Evolutionary conservation across 2,113 vertebrate species (phyloP).

Genomic region (Pelusios castaneus): DNA sequence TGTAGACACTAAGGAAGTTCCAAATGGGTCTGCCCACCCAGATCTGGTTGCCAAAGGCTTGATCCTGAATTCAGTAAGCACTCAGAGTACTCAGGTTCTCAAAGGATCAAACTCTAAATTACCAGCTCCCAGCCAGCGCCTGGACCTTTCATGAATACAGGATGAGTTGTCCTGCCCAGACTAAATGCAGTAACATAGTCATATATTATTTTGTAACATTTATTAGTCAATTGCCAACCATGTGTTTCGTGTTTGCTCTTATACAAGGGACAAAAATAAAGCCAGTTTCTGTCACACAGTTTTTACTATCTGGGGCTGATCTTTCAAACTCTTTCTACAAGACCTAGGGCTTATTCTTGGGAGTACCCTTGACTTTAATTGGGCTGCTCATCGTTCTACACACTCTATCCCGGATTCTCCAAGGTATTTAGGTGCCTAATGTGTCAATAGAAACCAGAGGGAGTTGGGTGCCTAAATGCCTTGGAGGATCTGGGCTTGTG

Average conservation of each 20-base stretch:
- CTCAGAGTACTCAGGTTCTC: background rate
- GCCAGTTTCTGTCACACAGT: background rate
- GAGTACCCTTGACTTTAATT: background rate
- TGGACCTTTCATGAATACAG: background rate
- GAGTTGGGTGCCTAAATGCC: background rate
- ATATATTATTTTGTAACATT: background rate
- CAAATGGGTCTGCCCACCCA: background rate
- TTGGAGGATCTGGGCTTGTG: background rate
- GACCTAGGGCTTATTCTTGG: background rate
- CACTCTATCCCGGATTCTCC: background rate
- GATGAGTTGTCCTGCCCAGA: background rate
- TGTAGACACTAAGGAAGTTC: background rate
- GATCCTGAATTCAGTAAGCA: background rate
- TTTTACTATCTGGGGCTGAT: background rate
- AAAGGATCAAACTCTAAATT: background rate
- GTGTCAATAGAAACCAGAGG: background rate
- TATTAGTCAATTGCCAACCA: background rate
- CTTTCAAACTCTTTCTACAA: background rate
- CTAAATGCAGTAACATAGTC: background rate
- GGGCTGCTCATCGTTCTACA: background rate
- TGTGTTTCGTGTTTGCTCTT: background rate
- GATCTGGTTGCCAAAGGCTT: background rate
- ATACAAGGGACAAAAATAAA: background rate
- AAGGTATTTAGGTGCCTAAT: background rate
- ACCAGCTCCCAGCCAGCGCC: background rate